Conservation (phyloP, 2,113 vertebrate genomes). For the Pristiophorus japonicus region DNA sequence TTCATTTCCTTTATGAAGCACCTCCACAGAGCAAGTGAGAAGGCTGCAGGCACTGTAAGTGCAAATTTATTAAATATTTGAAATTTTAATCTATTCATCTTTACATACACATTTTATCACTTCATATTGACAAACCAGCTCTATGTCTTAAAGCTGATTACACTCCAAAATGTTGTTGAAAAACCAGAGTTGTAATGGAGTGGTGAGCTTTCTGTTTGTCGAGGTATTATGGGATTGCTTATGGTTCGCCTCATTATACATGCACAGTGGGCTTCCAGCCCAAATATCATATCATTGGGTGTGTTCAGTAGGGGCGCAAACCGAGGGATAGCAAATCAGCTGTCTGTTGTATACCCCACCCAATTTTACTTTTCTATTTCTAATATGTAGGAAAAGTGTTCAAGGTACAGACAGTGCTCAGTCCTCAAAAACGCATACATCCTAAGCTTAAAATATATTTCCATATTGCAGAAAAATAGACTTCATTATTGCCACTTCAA, state of each 20-base stretch:
- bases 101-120: neutral
- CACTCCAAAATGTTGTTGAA: neutral
- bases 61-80: neutral
- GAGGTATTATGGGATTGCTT: neutral
- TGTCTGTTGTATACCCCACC: too few relatives aligned
- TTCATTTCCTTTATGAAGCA: neutral
- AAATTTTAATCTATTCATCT: neutral
- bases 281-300: neutral
- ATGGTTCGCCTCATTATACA: neutral
- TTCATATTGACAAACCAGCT: neutral
- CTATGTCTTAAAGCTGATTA: neutral
- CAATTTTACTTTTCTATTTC: too few relatives aligned
- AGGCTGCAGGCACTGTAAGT: neutral
- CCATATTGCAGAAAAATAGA: too few relatives aligned
- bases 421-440: too few relatives aligned
- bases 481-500: too few relatives aligned
- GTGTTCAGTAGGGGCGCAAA: neutral
- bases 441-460: too few relatives aligned
- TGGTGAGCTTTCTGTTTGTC: neutral
- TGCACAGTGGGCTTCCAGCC: neutral
- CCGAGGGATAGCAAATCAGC: too few relatives aligned
- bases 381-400: too few relatives aligned
- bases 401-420: too few relatives aligned
- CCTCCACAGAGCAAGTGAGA: neutral
- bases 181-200: too few relatives aligned